Evolutionary conservation across 2,888 invertebrate species (phyloP).

Genomic region (Andrena minutula): DNA sequence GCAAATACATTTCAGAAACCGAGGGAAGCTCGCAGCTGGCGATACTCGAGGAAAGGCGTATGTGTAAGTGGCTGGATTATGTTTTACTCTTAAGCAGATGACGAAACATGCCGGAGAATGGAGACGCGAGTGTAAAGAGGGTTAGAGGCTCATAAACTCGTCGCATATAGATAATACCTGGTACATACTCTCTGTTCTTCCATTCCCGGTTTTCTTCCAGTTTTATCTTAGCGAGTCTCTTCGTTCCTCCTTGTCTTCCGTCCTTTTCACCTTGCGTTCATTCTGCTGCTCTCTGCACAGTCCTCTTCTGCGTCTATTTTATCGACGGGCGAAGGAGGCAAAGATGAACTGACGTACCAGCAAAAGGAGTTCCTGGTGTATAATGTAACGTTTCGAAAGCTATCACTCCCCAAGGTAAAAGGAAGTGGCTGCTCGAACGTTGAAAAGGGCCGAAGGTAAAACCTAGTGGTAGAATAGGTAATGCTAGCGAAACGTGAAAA

Average conservation of each 20-base stretch:
- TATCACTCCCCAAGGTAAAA: conserved; percentile 63
- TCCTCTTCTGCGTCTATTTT: conserved; percentile 12
- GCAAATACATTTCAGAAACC: not conserved
- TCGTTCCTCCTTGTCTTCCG: not conserved
- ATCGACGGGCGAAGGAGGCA: conserved; percentile 35
- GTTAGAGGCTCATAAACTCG: conserved; percentile 47
- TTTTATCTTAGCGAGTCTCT: conserved; percentile 29
- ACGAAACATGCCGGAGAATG: conserved; percentile 23
- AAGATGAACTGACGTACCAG: conserved; percentile 51
- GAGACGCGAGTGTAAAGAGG: conserved; percentile 19
- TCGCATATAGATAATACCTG: conserved; percentile 43
- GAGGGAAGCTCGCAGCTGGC: not conserved
- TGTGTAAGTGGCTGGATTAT: conserved; percentile 29
- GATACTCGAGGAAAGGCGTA: conserved; percentile 24
- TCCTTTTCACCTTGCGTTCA: conserved; percentile 5
- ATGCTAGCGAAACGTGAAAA: conserved; percentile 7
- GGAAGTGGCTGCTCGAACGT: conserved; percentile 33
- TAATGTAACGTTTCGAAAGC: conserved; percentile 70
- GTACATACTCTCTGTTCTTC: not conserved
- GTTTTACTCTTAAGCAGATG: conserved; percentile 55
- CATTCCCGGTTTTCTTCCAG: not conserved
- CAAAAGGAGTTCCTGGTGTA: conserved; percentile 57
- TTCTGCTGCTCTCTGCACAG: conserved; percentile 5
- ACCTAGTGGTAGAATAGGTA: conserved; percentile 25
- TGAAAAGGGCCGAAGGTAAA: conserved; percentile 42